These are phyloP conservation scores for Peromyscus maniculatus DNA, from an alignment of 2,113 vertebrate species.

Conservation along the genomic window DNA sequence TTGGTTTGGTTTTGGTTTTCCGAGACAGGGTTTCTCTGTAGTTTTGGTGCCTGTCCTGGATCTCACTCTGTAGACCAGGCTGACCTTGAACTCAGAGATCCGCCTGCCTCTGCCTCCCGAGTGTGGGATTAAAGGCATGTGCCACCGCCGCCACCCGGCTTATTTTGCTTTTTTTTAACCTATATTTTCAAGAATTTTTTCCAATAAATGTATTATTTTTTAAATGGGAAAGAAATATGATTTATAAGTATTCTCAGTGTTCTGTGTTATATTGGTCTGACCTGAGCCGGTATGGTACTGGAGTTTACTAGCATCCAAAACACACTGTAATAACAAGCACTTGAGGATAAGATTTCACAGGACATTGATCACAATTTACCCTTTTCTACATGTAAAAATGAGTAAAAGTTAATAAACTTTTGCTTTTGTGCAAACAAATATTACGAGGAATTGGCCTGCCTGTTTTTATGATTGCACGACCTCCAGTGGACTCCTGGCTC, in stretches of 20 bases:
- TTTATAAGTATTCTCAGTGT: not conserved
- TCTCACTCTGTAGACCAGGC: no score
- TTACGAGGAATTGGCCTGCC: not conserved
- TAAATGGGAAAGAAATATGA: not conserved
- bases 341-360: slow-evolving; percentile 22
- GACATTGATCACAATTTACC: not conserved
- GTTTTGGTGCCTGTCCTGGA: no score
- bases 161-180: not conserved
- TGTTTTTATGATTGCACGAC: not conserved
- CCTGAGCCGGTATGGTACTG: not conserved
- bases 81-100: no score
- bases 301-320: not conserved
- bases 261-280: not conserved
- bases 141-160: no score
- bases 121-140: no score
- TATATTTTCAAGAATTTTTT: not conserved
- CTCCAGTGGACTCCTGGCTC: slow-evolving; percentile 1
- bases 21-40: no score
- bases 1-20: no score
- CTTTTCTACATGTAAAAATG: slow-evolving; percentile 21
- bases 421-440: slow-evolving; percentile 5
- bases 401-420: slow-evolving; percentile 21
- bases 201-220: slow-evolving; percentile 23
- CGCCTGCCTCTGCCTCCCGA: no score
- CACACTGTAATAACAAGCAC: not conserved